Evolutionary conservation across 2,888 invertebrate species (phyloP).

Genomic region (Thymelicus acteon): DNA sequence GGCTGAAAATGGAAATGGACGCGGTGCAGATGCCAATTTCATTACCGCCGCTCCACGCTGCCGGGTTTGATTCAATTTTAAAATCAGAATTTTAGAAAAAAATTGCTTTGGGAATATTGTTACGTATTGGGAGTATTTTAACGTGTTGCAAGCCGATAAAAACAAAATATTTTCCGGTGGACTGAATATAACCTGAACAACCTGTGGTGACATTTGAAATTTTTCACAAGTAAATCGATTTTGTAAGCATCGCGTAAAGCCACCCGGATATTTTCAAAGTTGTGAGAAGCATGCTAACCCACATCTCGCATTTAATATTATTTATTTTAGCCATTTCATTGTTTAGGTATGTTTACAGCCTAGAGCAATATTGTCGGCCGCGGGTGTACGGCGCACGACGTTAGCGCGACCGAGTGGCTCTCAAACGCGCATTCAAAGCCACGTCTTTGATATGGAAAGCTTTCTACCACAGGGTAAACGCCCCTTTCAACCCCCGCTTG

Average conservation of each 20-base stretch:
- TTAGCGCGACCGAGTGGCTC: slow-evolving; percentile 19
- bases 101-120: background rate
- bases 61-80: slow-evolving; percentile 6
- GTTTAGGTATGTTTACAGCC: no score
- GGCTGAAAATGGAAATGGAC: slow-evolving; percentile 10
- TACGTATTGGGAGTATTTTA: no score
- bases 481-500: slow-evolving; percentile 8
- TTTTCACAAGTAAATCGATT: no score
- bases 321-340: no score
- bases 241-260: no score
- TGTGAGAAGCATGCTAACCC: no score
- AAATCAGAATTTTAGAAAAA: slow-evolving; percentile 7
- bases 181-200: no score
- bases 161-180: no score
- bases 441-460: slow-evolving; percentile 21
- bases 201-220: no score
- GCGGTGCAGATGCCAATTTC: slow-evolving; percentile 7
- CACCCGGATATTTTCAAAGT: no score
- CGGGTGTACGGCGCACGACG: background rate
- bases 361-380: background rate
- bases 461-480: slow-evolving; percentile 2
- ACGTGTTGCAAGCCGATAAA: no score
- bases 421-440: slow-evolving; percentile 27
- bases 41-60: background rate
- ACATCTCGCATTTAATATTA: no score